Conservation (phyloP, 1,140 invertebrate species). For the Bombus confusus region DNA sequence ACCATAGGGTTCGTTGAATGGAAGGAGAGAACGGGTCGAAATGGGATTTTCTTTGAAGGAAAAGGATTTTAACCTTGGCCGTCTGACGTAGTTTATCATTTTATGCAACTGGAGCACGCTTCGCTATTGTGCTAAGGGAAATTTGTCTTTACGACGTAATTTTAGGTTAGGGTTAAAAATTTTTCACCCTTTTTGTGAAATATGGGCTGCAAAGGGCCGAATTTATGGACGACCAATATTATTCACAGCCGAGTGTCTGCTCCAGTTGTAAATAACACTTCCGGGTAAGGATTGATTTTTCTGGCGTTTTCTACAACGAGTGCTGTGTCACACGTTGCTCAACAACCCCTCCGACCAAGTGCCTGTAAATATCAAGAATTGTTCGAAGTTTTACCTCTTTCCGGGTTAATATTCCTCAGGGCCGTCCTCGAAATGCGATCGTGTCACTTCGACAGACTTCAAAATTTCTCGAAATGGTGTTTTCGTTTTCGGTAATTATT, state of each 20-base stretch:
- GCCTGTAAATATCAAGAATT: constrained; percentile 27
- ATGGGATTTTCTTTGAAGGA: constrained; percentile 49
- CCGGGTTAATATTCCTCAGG: constrained; percentile 47
- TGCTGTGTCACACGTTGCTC: not conserved
- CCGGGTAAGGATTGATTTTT: constrained; percentile 62
- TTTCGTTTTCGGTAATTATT: not conserved
- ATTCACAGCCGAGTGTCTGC: constrained; percentile 49
- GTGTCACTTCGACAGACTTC: not conserved
- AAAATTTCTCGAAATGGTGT: not conserved
- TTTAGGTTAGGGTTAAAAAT: constrained; percentile 79
- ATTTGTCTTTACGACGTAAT: constrained; percentile 78
- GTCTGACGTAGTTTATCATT: constrained; percentile 74
- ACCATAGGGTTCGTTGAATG: not conserved
- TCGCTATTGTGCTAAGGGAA: constrained; percentile 64
- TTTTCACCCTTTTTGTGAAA: constrained; percentile 70
- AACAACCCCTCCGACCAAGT: not conserved
- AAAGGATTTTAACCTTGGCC: constrained; percentile 72
- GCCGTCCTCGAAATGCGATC: constrained; percentile 34
- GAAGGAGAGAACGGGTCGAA: constrained; percentile 21
- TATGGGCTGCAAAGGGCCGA: constrained; percentile 46
- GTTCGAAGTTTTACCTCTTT: constrained; percentile 40
- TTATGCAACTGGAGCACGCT: constrained; percentile 77
- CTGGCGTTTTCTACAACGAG: not conserved
- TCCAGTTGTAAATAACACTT: constrained; percentile 79
- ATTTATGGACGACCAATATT: constrained; percentile 24